These are phyloP conservation scores for Drosophila rubida DNA, from an alignment of 2,888 invertebrate genomes.

Conservation along the genomic window DNA sequence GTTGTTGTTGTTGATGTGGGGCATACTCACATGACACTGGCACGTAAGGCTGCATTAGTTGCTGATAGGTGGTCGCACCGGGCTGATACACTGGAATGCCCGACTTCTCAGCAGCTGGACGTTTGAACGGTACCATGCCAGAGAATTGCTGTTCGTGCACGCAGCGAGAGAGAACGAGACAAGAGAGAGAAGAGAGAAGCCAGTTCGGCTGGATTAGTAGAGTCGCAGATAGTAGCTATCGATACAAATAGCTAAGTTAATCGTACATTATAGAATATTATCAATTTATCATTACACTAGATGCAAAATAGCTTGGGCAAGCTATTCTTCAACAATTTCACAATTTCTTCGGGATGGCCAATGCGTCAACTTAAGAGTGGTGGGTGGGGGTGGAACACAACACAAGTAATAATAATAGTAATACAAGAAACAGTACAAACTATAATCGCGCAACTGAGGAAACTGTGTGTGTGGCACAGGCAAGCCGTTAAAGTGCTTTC, in stretches of 20 bases:
- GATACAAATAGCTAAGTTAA: slow-evolving; percentile 26
- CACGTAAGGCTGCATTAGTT: slow-evolving; percentile 98
- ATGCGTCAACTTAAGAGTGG: slow-evolving; percentile 22
- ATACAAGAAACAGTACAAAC: slow-evolving; percentile 19
- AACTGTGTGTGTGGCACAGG: slow-evolving; percentile 18
- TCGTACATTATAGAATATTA: slow-evolving; percentile 34
- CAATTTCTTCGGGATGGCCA: no score
- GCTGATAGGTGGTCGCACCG: slow-evolving; percentile 95
- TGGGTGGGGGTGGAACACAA: slow-evolving; percentile 18
- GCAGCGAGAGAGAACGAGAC: background rate
- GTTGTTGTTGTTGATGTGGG: slow-evolving; percentile 73
- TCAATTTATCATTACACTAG: slow-evolving; percentile 5
- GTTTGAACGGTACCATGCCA: slow-evolving; percentile 97
- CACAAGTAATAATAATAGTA: slow-evolving; percentile 15
- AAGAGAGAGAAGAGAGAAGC: slow-evolving; percentile 21
- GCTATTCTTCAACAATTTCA: no score
- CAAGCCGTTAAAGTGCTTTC: slow-evolving; percentile 42
- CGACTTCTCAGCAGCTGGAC: slow-evolving; percentile 98
- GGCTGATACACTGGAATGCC: slow-evolving; percentile 98
- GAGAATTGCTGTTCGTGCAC: slow-evolving; percentile 94
- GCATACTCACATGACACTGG: slow-evolving; percentile 99
- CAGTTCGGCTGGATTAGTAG: slow-evolving; percentile 30
- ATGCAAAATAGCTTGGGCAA: no score
- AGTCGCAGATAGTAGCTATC: background rate
- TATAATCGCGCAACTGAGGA: slow-evolving; percentile 22